A percentile compares a stretch with the other conserved stretches of the same genome.
These are phyloP conservation scores for Hippocampus mohnikei DNA, from an alignment of 2,113 vertebrate genomes.

Conservation along the genomic window DNA sequence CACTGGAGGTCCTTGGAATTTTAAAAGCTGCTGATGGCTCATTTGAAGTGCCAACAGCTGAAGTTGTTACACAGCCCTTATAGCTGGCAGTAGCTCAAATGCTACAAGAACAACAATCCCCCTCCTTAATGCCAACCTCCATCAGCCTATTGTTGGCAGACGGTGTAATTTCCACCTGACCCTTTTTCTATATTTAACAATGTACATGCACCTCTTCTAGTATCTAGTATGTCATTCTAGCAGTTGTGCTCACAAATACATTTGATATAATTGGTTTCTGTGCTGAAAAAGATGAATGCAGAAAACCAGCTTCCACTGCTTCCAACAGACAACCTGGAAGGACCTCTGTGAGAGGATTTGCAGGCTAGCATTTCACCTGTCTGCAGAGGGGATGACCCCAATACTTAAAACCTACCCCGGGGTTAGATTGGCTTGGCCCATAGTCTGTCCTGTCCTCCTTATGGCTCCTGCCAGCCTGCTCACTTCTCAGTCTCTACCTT, in stretches of 20 bases:
- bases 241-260: constrained; percentile 20
- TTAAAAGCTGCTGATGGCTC: constrained; percentile 67
- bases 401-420: constrained; percentile 60
- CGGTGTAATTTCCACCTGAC: constrained; percentile 21
- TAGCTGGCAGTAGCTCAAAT: constrained; percentile 63
- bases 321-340: constrained; percentile 24
- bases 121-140: constrained; percentile 34
- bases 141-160: constrained; percentile 51
- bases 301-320: constrained; percentile 22
- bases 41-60: constrained; percentile 73
- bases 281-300: constrained; percentile 16
- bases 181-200: constrained; percentile 28
- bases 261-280: constrained; percentile 14
- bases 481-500: constrained; percentile 57
- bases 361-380: constrained; percentile 61
- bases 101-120: constrained; percentile 31
- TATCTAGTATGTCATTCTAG: constrained; percentile 11
- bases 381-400: constrained; percentile 48
- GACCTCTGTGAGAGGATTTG: constrained; percentile 47
- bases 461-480: constrained; percentile 51
- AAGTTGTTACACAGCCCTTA: constrained; percentile 47
- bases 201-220: constrained; percentile 16
- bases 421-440: constrained; percentile 46
- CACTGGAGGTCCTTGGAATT: constrained; percentile 47
- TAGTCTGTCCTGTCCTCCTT: constrained; percentile 55